A percentile compares a stretch with the other conserved stretches of the same genome.
Conservation (phyloP, 2,113 vertebrate species). For the Mirza zaza region DNA sequence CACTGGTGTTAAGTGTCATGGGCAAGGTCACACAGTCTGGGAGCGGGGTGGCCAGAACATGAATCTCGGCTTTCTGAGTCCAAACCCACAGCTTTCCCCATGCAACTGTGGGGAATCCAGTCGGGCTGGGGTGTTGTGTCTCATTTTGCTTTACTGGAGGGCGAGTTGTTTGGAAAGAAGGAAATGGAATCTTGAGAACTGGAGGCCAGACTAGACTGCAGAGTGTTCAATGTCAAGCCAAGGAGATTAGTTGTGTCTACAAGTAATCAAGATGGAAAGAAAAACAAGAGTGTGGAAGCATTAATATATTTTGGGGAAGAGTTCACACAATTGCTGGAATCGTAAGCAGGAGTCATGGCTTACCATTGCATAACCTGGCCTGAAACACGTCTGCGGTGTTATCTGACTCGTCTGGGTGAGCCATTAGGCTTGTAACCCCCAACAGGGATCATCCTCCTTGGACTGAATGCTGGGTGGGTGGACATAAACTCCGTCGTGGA, state of each 20-base stretch:
- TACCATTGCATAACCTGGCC: not conserved
- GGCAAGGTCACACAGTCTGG: not conserved
- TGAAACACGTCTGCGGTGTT: not conserved
- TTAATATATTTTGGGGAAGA: not conserved
- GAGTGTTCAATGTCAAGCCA: not conserved
- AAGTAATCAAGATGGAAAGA: not conserved
- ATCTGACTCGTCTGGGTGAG: not conserved
- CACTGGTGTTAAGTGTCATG: not conserved
- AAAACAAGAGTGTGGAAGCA: not conserved
- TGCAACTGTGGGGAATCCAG: rapidly evolving
- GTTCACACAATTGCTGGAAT: not conserved
- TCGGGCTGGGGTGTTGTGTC: not conserved
- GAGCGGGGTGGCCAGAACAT: not conserved
- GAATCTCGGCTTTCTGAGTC: not conserved
- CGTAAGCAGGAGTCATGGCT: not conserved
- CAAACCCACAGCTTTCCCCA: not conserved
- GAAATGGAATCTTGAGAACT: constrained; percentile 2
- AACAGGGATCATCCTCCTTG: not conserved
- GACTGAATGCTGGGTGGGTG: rapidly evolving
- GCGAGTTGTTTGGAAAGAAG: not conserved
- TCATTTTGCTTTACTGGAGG: not conserved
- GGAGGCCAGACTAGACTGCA: not conserved
- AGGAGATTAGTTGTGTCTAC: not conserved
- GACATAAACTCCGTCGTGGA: not conserved
- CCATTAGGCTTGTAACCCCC: not conserved